Evolutionary conservation across 1,140 invertebrate species (phyloP), one percentile per base, ranked within the genome.

Genomic region (Brachionus sp.): DNA sequence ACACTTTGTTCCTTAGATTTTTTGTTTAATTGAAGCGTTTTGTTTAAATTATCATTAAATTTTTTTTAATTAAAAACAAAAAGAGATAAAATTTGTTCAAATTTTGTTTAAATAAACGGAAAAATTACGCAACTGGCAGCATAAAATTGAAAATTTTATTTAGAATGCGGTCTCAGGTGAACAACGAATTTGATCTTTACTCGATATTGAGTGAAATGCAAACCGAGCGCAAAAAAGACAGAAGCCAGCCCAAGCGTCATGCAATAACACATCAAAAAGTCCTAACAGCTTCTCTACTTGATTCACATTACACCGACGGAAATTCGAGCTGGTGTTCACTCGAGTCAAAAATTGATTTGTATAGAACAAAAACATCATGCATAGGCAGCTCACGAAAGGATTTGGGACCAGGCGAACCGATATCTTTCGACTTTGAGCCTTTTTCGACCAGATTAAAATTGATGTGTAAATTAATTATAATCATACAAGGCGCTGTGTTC

Each of bases 391-490:
- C 23, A 9, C 5, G 4, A 12, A 42, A 37, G 10, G 77, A 80
- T 44, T 39, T 80, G 19, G 77, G 57, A 19, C 33, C 13, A 12
- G 62, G 77, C 37, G 77, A 80, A 25, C 25, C 50, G n/a, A 19
- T 80, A 5, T 80, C 16, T 35, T 42, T 80, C 29, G 77, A 80
- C 37, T 23, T 80, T 23, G 50, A 57, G 25, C 77, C 77, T 9
- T 37, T 62, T 29, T 80, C 77, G 5, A 80, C 77, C 19, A 35
- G 62, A 80, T 33, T 80, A 33, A 66, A 80, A 42, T 53, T 80
- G 16, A 80, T 80, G 77, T 80, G 77, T 80, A 80, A 80, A 29
- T 6, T 80, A 25, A 80, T 80, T 10, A 80, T 80, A 13, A 80
- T 80, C 9, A 62, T 80, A 9, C 77, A 80, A 44, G 77, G 77